Conservation (phyloP, 2,888 invertebrate genomes). For the Lepetodrilus schrolli region DNA sequence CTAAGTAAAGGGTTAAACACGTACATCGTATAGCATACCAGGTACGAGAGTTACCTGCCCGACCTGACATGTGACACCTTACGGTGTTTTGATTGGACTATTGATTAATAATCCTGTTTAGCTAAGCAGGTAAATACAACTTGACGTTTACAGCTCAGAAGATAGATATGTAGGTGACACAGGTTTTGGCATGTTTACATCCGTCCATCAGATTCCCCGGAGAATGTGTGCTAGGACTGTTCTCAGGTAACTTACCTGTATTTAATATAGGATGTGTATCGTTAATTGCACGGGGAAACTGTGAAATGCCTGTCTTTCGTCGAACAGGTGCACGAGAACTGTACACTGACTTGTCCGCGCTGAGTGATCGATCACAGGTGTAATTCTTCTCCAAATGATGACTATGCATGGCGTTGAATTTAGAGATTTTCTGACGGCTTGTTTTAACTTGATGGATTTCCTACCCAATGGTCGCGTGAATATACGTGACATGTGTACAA, state of each 20-base stretch:
- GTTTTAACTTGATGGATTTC: no score
- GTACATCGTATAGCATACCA: no score
- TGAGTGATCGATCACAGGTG: neutral
- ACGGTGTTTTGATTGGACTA: conserved; percentile 5
- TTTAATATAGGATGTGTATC: neutral
- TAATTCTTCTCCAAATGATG: neutral
- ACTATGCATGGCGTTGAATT: no score
- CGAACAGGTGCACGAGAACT: neutral
- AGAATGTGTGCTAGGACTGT: neutral
- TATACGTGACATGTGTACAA: no score
- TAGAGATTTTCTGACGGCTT: no score
- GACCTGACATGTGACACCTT: conserved; percentile 11
- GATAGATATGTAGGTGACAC: neutral
- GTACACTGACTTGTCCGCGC: neutral
- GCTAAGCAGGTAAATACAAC: conserved; percentile 7
- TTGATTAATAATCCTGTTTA: conserved; percentile 15
- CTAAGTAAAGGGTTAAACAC: no score
- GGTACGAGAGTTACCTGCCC: conserved; percentile 16
- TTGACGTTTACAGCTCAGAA: conserved; percentile 11
- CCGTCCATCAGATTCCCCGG: neutral
- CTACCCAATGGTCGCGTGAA: no score
- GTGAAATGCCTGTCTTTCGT: neutral
- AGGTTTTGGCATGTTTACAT: conserved; percentile 6
- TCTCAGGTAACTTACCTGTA: neutral
- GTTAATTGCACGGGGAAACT: no score